Base-by-base conservation (phyloP, 92 coral and sea anemone genomes). In the Porites evermanni region DNA sequence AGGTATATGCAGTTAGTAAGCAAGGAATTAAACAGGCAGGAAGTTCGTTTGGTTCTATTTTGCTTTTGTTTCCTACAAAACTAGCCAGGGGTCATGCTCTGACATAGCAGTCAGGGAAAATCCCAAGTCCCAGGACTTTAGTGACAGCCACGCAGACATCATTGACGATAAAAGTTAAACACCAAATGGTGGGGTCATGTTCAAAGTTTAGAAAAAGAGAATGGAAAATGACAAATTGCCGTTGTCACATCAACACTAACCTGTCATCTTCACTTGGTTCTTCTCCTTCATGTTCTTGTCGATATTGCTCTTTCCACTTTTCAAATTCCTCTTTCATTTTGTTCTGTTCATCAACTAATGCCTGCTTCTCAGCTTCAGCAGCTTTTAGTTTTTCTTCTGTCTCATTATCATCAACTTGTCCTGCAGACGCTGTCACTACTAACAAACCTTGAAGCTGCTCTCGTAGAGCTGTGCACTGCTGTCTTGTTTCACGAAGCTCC, bases 401-500 rank as follows among this genome's bases (percentile, higher is more conserved):
- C 79, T 95, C 96, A 1, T 86, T 79, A 26, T 95, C 97, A 56
- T 95, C 97, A 67, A 91, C 82, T 61, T 83, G 86, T 47, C 91
- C 87, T 44, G 88, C 86, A 16, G 91, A 91, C 12, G 93, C 86
- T 64, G 95, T 90, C 14, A 91, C 92, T 2, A 90, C 92, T 54
- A 97, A 87, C 38, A 97, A 83, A 16, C 95, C 95, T 77, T 95
- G 95, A 17, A 97, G 94, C 85, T 97, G 99, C 24, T 91, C 92
- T n/a, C 94, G 95, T 32, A 97, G 93, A 0, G 96, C 78, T 50
- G 95, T 86, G 66, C 91, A 93, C 70, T 95, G 97, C 59, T 93
- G 97, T 59, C 99, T 94, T 52, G 96, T 92, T 50, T 97, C 97
- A 13, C 95, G 94, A 54, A 93, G 92, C 87, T 95, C 98, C 99